Evolutionary conservation across 2,888 invertebrate species (phyloP), one percentile per base, ranked within the genome.

Genomic region (Nycteola revayana): DNA sequence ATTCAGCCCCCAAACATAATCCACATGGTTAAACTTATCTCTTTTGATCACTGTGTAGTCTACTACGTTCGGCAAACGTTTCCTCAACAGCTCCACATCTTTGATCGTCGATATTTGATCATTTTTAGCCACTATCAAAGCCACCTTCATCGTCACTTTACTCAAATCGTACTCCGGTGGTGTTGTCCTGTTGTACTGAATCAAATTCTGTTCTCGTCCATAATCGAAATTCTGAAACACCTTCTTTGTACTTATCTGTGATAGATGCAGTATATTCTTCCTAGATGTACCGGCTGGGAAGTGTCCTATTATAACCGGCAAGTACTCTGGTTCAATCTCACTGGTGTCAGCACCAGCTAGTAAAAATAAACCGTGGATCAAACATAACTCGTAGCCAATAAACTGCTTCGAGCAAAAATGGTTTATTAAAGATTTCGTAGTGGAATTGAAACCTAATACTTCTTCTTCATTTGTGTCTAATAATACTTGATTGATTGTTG

Each of bases 201-300:
- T 10, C 22, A 67, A 14, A 36, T 79, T 80, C 17, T 43, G 26
- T 0, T 1, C 9, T 0, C 25, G 3, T 0, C 76, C 75, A 28
- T 77, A 70, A 24, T 81, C 72, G 28, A 66, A 81, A 2, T 50
- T 32, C 0, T 51, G 39, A 35, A 80, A 80, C 4, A 31, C 47
- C 22, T 44, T 52, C 0, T 49, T 43, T 1, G 29, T n/a, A 2
- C 55, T 42, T 3, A 72, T 44, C 38, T 78, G 75, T 1, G 45
- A 34, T 8, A 54, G 60, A 35, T 81, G 79, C 1, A 58, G 32
- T 6, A 75, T 27, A 25, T 66, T 70, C 41, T 62, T 76, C 7
- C 55, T 49, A 0, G 76, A 75, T 0, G 60, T 61, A 0, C 73
- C 68, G 0, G 66, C 58, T 0, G 78, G 78, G 10, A 57, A 69